These are phyloP conservation scores for Pygmarrhopalites habei DNA, from an alignment of 1,140 invertebrate species.

Conservation along the genomic window DNA sequence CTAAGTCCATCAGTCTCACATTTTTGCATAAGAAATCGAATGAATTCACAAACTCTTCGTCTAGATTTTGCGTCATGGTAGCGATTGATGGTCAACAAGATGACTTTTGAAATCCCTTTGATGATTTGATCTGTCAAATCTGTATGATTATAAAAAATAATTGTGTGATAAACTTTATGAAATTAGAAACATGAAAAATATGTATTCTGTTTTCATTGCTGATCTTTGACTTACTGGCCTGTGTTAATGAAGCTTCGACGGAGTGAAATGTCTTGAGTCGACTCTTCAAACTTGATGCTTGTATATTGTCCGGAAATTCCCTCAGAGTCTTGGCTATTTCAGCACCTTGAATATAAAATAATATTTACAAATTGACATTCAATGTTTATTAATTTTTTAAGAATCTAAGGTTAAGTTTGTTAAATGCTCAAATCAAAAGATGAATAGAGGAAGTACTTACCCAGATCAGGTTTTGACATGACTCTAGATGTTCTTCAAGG, in stretches of 20 bases:
- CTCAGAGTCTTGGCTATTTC: slow-evolving; percentile 65
- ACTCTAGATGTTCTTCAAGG: too few species aligned
- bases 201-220: too few species aligned
- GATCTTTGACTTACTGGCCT: slow-evolving; percentile 67
- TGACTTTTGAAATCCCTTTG: slow-evolving; percentile 65
- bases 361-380: too few species aligned
- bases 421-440: too few species aligned
- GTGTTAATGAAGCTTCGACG: slow-evolving; percentile 62
- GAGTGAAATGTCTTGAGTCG: slow-evolving; percentile 61
- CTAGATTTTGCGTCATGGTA: slow-evolving; percentile 72
- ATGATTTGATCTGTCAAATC: slow-evolving; percentile 1
- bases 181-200: too few species aligned
- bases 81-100: slow-evolving; percentile 63
- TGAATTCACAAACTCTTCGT: slow-evolving; percentile 59
- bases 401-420: too few species aligned
- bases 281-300: slow-evolving; percentile 66
- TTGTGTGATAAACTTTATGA: too few species aligned
- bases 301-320: slow-evolving; percentile 68
- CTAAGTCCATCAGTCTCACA: slow-evolving; percentile 46
- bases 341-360: too few species aligned
- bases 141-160: background rate
- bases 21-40: slow-evolving; percentile 55
- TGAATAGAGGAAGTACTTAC: too few species aligned
- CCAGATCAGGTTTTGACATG: too few species aligned
- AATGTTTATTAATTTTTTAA: too few species aligned